Evolutionary conservation across 1,140 invertebrate species (phyloP), one percentile per base, ranked within the genome.

Genomic region (Micrasema minimum): DNA sequence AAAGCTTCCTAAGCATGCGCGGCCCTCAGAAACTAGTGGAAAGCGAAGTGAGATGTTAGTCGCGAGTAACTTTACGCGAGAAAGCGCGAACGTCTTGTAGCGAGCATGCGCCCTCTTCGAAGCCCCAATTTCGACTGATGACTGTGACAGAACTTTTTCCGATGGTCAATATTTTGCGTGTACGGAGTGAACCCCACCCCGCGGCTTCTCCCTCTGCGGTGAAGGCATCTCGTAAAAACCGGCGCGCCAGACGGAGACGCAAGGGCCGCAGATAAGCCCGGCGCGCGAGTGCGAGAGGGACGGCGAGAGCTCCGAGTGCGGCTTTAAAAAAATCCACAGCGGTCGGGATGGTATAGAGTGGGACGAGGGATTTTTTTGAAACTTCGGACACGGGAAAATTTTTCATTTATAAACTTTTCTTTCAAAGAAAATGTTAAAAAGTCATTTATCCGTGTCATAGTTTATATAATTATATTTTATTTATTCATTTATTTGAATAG

Each of bases 81-180:
- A 68, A 68, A 66, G 37, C 66, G 14, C 37, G n/a, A 45, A 45
- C 76, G 77, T 78, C 74, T 77, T 76, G 79, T 76, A 77, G 79
- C 64, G 80, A 64, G 79, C 78, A 81, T 81, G 81, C 79, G 79
- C 80, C 71, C 81, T 80, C 80, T 76, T 80, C 61, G 78, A 77
- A 79, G 81, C 81, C 80, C 82, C 81, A 77, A 80, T 82, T 84
- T 83, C 82, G 82, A 85, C 83, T 85, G 83, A 83, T 85, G 83
- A 83, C 81, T 85, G 82, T 82, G 82, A 84, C 79, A 81, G 81
- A 83, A 85, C 83, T 85, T 85, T 85, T 85, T 85, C 83, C 83
- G 81, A 84, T 85, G 83, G 82, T 85, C 83, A 85, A 84, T 84
- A 84, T 85, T 84, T 84, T 83, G 81, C 80, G 82, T 85, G 82